phyloP scores from a whole-genome alignment of 2,113 vertebrate genomes.

The Macrotis lagotis region DNA sequence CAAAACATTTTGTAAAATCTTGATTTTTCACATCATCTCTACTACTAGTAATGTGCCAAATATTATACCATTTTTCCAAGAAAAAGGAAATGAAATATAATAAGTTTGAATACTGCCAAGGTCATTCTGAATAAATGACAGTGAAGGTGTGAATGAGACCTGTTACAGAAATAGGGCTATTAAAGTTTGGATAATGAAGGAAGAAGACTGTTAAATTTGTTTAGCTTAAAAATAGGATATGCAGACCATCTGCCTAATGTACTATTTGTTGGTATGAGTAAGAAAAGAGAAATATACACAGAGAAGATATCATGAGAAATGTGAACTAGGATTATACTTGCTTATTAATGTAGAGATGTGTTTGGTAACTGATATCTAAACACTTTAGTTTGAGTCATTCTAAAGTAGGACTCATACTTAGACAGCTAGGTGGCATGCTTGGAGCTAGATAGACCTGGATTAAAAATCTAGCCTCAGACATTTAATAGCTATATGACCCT shows the following conservation, averaged over 20 bases:
- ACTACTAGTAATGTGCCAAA: background rate
- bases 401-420: background rate
- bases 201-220: background rate
- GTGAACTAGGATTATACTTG: background rate
- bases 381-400: background rate
- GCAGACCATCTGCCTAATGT: background rate
- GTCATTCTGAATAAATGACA: background rate
- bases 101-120: background rate
- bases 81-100: background rate
- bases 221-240: background rate
- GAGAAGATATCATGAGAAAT: background rate
- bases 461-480: background rate
- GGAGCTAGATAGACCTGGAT: background rate
- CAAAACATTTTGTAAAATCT: background rate
- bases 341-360: no score
- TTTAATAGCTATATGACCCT: background rate
- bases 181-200: background rate
- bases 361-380: no score
- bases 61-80: background rate
- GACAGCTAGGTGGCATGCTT: background rate
- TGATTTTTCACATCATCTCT: background rate
- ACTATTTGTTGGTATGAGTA: background rate
- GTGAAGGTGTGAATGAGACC: background rate
- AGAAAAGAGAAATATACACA: background rate
- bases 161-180: background rate